Base-by-base conservation (phyloP, 2,888 invertebrate genomes). In the Phalangium opilio region DNA sequence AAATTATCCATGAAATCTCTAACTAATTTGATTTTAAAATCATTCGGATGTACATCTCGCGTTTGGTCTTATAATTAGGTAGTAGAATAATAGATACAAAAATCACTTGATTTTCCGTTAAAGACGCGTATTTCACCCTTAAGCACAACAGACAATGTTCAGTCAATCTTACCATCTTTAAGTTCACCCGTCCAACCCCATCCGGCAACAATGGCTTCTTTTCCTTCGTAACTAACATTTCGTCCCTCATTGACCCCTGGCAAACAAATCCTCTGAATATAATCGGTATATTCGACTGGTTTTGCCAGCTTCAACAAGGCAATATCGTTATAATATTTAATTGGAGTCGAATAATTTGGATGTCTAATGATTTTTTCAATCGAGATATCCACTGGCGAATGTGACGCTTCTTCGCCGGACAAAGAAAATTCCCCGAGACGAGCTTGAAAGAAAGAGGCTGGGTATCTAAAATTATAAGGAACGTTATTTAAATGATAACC, bases 131-230 rank as follows among this genome's bases (percentile, higher is more conserved):
- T n/a, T n/a, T n/a, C n/a, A n/a, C n/a, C n/a, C n/a, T n/a, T n/a
- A n/a, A n/a, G n/a, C n/a, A n/a, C n/a, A n/a, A n/a, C n/a, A n/a
- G n/a, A n/a, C n/a, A n/a, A n/a, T n/a, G n/a, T n/a, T n/a, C n/a
- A n/a, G n/a, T n/a, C n/a, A n/a, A n/a, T n/a, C n/a, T 48, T 69
- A 45, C 79, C 80, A 76, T 53, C 48, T 11, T 55, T 45, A 59
- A 81, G 73, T 64, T 86, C 86, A 54, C 80, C 70, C 0, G 81
- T 79, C 75, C 84, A 84, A 0, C 86, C 87, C 86, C 86, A 87
- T 4, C 87, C 87, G 19, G 83, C 81, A 0, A 83, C 82, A 0
- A 77, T 76, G 0, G 80, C 85, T 17, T 70, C 60, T 1, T 64
- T 63, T 1, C 78, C 77, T 43, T 71, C 72, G 57, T 73, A 76